Base-by-base conservation (phyloP, 23 tunicate genomes). In the Botrylloides violaceus region DNA sequence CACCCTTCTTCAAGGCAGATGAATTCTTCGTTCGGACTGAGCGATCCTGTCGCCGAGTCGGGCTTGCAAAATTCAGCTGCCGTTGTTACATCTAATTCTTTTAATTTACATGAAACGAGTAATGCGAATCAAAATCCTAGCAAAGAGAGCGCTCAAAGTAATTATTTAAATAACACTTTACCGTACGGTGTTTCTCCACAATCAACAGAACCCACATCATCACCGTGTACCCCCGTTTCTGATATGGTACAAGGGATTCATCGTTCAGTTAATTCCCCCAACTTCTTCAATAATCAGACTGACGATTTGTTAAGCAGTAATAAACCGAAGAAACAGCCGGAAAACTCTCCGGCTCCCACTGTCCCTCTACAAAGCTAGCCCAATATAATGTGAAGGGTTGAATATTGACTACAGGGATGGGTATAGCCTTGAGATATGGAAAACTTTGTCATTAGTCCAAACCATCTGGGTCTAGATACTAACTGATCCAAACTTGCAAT, bases 331-430 rank as follows among this genome's bases (percentile, higher is more conserved):
- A 39, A 68, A 68, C 43, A 68, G 37, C 49, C 36, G 26, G 30
- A 22, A 6, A 63, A 63, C 35, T 33, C 70, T 5, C 47, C 56
- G 37, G 74, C 12, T 7, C 24, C 74, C 15, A 23, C 74, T 21
- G 57, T 68, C 26, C 74, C 74, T 0, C 37, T 68, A 28, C 74
- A 68, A 6, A 68, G 74, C 58, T 68, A 68, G 74, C 37, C 26
- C 53, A n/a, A n/a, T n/a, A n/a, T n/a, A n/a, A n/a, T n/a, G n/a
- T n/a, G n/a, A n/a, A n/a, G n/a, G n/a, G n/a, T n/a, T n/a, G n/a
- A n/a, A n/a, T n/a, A n/a, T n/a, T n/a, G n/a, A n/a, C n/a, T n/a
- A n/a, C n/a, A n/a, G n/a, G n/a, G n/a, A n/a, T n/a, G n/a, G n/a
- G n/a, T n/a, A n/a, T n/a, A n/a, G n/a, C n/a, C n/a, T n/a, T n/a